Conservation (phyloP, 2,797 vertebrate species). For the Pteropus rufus region DNA sequence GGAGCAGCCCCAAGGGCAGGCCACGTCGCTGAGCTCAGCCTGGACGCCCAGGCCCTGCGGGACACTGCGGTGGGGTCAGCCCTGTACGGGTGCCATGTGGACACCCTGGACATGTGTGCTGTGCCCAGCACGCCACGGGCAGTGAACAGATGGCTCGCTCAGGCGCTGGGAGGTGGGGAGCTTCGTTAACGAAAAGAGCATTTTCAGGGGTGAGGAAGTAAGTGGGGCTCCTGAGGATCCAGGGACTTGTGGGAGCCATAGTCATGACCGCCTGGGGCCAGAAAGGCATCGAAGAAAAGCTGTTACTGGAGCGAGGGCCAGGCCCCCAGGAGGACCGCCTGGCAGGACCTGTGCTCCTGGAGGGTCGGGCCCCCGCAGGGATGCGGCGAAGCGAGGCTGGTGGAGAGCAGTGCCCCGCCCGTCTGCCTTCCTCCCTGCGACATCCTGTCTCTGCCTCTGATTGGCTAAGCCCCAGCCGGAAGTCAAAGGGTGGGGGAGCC, state of each 20-base stretch:
- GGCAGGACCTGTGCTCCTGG: neutral
- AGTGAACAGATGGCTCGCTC: neutral
- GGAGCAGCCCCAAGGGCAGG: neutral
- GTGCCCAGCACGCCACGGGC: neutral
- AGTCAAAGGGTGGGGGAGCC: neutral
- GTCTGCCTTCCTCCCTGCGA: neutral
- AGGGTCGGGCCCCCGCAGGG: neutral
- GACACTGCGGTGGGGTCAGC: rapidly evolving
- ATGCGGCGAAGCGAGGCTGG: neutral
- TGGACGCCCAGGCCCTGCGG: neutral
- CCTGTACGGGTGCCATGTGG: neutral
- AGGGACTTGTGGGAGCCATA: neutral
- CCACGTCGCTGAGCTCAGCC: rapidly evolving
- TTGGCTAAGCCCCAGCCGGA: neutral
- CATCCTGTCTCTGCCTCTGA: rapidly evolving
- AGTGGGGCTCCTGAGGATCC: neutral
- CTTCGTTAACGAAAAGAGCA: slow-evolving; percentile 1
- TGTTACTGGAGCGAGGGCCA: neutral
- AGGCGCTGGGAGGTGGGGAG: neutral
- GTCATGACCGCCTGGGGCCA: neutral
- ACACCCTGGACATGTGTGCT: rapidly evolving
- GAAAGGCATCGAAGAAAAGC: neutral
- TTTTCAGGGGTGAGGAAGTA: neutral
- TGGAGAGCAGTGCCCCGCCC: neutral
- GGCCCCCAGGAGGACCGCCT: neutral